These are phyloP conservation scores for Eilema griseolum DNA, from an alignment of 2,888 invertebrate species.

Conservation along the genomic window DNA sequence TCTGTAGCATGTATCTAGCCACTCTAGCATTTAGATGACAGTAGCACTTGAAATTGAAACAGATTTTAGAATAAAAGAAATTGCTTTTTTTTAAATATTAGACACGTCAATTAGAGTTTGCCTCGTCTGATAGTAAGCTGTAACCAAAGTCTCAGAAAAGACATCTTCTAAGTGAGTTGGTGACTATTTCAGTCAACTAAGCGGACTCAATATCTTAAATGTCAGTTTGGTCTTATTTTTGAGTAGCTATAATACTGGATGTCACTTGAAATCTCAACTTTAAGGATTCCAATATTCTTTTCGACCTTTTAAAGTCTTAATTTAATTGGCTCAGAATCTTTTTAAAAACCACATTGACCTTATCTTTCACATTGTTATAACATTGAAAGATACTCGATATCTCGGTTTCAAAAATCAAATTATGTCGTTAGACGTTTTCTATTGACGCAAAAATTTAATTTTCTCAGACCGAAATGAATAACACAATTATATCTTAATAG, in stretches of 20 bases:
- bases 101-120: no score
- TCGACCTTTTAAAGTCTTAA: neutral
- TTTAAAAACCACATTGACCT: neutral
- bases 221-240: neutral
- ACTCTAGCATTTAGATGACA: no score
- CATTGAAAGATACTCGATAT: constrained; percentile 4
- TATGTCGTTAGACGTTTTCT: constrained; percentile 9
- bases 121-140: no score
- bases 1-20: no score
- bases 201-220: neutral
- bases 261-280: neutral
- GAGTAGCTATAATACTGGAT: neutral
- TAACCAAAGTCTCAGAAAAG: no score
- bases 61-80: no score
- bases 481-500: constrained; percentile 49
- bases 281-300: neutral
- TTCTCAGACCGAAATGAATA: constrained; percentile 35
- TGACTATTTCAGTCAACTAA: no score
- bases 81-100: no score
- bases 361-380: neutral
- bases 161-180: no score
- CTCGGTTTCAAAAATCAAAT: neutral
- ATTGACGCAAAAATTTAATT: constrained; percentile 35
- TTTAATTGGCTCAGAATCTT: neutral
- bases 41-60: no score